These are phyloP conservation scores for Acanthosepion lycidas DNA, from an alignment of 2,888 invertebrate species.

Conservation along the genomic window DNA sequence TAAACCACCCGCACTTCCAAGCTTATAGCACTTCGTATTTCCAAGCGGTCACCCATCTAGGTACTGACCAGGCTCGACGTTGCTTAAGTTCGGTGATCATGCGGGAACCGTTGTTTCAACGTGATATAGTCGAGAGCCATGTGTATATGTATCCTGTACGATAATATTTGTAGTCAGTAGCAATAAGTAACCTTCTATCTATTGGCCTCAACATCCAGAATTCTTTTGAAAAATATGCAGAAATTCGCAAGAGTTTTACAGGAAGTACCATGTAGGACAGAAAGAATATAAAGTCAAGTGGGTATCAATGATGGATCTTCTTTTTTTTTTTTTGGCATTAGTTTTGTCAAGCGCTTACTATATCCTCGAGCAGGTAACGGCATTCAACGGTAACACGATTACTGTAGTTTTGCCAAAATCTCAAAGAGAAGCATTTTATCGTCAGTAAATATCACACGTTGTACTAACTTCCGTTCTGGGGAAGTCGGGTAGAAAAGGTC, in stretches of 20 bases:
- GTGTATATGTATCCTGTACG: too few species aligned
- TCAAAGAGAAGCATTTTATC: neutral
- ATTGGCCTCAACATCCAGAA: neutral
- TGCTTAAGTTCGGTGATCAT: too few species aligned
- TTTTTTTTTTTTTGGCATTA: neutral
- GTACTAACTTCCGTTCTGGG: neutral
- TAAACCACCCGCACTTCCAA: too few species aligned
- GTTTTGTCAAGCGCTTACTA: neutral
- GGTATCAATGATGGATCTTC: neutral
- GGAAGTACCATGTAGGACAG: neutral
- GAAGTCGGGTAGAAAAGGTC: slow-evolving; percentile 4
- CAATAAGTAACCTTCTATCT: neutral
- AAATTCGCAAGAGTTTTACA: neutral
- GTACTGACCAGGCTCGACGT: too few species aligned
- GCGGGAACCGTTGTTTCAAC: too few species aligned
- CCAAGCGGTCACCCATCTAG: too few species aligned
- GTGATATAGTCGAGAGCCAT: too few species aligned
- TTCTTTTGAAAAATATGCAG: neutral
- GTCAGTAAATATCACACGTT: slow-evolving; percentile 1
- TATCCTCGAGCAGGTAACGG: too few species aligned
- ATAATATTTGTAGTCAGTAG: neutral
- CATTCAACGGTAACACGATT: neutral
- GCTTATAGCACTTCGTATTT: too few species aligned
- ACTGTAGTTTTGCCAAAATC: neutral
- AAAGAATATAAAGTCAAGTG: neutral